A percentile compares a stretch with the other conserved stretches of the same genome.
These are phyloP conservation scores for Sinella curviseta DNA, from an alignment of 1,140 invertebrate genomes.

Conservation along the genomic window DNA sequence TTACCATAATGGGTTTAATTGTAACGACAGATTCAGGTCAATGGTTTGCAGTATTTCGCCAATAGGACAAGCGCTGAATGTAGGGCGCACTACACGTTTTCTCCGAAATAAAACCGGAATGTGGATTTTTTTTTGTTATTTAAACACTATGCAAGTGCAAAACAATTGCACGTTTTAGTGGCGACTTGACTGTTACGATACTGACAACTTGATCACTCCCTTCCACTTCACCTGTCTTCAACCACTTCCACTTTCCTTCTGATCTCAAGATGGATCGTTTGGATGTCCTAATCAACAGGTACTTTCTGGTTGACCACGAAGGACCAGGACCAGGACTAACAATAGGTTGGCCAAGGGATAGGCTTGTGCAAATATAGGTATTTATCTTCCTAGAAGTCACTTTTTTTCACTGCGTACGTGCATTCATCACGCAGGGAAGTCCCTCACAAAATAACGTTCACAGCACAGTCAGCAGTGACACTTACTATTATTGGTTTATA, in stretches of 20 bases:
- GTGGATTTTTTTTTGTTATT: too few species aligned
- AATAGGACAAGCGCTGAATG: too few species aligned
- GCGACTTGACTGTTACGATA: too few species aligned
- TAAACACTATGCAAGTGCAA: too few species aligned
- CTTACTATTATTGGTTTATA: not conserved
- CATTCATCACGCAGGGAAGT: not conserved
- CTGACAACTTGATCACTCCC: too few species aligned
- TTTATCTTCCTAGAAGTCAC: not conserved
- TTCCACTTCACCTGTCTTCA: not conserved
- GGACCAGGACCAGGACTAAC: not conserved
- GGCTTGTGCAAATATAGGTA: not conserved
- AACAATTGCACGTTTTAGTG: too few species aligned
- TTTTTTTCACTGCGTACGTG: too few species aligned
- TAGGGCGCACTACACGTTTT: too few species aligned
- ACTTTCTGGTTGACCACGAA: not conserved
- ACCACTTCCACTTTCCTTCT: not conserved
- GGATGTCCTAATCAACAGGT: not conserved
- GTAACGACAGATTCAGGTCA: too few species aligned
- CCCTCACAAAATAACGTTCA: not conserved
- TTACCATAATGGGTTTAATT: too few species aligned
- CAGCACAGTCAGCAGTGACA: not conserved
- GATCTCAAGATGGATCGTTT: not conserved
- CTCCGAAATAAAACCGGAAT: too few species aligned
- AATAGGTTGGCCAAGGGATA: not conserved
- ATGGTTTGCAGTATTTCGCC: too few species aligned